Evolutionary conservation across 1,140 invertebrate genomes (phyloP).

Genomic region (Tetragnatha versicolor): DNA sequence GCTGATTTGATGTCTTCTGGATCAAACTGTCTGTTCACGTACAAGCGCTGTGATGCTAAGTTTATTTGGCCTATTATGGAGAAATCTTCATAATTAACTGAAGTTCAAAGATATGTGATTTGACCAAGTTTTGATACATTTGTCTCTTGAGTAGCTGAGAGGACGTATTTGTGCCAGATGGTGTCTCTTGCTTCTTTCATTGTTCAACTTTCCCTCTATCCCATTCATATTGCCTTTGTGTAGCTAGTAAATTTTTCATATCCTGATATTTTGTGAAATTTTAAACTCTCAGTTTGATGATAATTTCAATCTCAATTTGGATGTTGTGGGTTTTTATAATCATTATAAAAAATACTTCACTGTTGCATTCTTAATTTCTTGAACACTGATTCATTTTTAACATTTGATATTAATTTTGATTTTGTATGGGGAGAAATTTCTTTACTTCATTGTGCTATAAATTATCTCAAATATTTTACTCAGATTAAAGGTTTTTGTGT

Average conservation of each 20-base stretch:
- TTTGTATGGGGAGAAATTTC: too few species aligned
- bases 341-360: too few species aligned
- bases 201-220: not conserved
- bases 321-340: too few species aligned
- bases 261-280: not conserved
- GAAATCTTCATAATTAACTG: slow-evolving; percentile 28
- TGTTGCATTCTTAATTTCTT: too few species aligned
- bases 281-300: too few species aligned
- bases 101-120: not conserved
- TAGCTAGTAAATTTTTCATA: not conserved
- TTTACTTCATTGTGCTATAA: too few species aligned
- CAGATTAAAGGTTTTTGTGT: too few species aligned
- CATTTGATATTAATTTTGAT: too few species aligned
- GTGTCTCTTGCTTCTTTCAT: not conserved
- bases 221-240: not conserved
- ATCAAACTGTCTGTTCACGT: slow-evolving; percentile 88
- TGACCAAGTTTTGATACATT: not conserved
- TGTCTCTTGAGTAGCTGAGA: not conserved
- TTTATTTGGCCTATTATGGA: slow-evolving; percentile 84
- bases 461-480: too few species aligned
- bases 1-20: slow-evolving; percentile 73
- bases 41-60: slow-evolving; percentile 93
- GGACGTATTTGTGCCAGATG: not conserved
- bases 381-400: too few species aligned
- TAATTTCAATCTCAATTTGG: too few species aligned